Evolutionary conservation across 1,140 invertebrate species (phyloP).

Genomic region (Ptiloglossa arizonensis): DNA sequence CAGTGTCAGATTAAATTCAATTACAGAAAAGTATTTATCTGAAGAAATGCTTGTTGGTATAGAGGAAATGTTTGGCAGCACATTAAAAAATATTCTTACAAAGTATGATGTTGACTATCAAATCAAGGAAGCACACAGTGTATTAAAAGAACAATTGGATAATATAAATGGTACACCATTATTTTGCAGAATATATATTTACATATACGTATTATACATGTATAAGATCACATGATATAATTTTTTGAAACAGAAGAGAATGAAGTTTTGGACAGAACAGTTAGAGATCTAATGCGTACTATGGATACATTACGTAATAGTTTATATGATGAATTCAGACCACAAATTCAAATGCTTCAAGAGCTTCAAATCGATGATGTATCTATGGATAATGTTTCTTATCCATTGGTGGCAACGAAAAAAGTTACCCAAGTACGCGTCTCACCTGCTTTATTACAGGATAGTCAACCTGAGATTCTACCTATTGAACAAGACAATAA

Average conservation of each 20-base stretch:
- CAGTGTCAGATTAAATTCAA: neutral
- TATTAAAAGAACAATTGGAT: constrained; percentile 66
- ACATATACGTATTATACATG: neutral
- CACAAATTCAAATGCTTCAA: constrained; percentile 72
- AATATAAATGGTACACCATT: constrained; percentile 66
- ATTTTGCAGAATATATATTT: neutral
- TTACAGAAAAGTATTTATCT: constrained; percentile 70
- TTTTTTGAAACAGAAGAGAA: constrained; percentile 63
- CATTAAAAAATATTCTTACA: constrained; percentile 65
- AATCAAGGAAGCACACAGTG: constrained; percentile 65
- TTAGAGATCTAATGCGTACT: constrained; percentile 68
- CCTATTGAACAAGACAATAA: constrained; percentile 72
- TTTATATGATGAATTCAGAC: constrained; percentile 75
- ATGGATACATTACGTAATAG: constrained; percentile 73
- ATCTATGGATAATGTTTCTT: constrained; percentile 15
- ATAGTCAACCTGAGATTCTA: constrained; percentile 81
- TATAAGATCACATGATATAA: constrained; percentile 7
- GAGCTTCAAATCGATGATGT: constrained; percentile 74
- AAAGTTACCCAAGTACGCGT: constrained; percentile 75
- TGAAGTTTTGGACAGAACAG: constrained; percentile 65
- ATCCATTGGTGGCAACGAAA: constrained; percentile 74
- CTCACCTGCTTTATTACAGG: constrained; percentile 48
- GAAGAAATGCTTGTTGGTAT: constrained; percentile 70
- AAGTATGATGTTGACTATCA: constrained; percentile 78
- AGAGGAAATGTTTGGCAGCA: constrained; percentile 68